A percentile compares a stretch with the other conserved stretches of the same genome.
These are phyloP conservation scores for Aptenodytes forsteri DNA, from an alignment of 2,113 vertebrate species.

Conservation along the genomic window DNA sequence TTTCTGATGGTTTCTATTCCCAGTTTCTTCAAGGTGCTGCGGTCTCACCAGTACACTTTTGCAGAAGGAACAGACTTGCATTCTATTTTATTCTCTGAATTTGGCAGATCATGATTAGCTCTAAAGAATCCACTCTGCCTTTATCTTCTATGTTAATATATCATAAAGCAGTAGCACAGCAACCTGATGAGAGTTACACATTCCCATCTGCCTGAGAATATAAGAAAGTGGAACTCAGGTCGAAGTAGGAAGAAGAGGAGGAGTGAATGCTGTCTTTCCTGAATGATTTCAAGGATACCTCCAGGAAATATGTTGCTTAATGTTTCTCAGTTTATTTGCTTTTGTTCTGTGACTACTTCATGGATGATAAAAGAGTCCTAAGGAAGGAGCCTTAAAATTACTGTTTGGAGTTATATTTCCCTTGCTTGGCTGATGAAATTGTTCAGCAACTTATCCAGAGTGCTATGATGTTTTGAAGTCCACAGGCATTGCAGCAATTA, in stretches of 20 bases:
- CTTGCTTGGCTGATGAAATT: background rate
- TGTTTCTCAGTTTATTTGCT: background rate
- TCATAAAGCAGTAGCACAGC: background rate
- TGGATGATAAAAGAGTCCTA: background rate
- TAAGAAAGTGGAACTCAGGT: background rate
- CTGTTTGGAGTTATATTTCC: background rate
- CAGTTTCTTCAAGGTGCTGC: background rate
- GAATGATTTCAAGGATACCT: background rate
- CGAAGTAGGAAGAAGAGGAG: background rate
- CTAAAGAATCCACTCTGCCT: background rate
- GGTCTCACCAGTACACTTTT: background rate
- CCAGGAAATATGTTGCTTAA: background rate
- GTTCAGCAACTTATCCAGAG: background rate
- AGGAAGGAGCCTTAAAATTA: background rate
- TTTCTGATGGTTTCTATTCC: background rate
- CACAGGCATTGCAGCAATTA: background rate
- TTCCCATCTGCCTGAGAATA: background rate
- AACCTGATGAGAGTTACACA: background rate
- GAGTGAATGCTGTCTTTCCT: background rate
- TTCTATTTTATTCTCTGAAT: background rate
- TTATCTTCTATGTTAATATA: background rate
- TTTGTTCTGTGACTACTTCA: background rate
- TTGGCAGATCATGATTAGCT: background rate
- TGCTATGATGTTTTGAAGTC: background rate
- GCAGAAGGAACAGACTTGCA: background rate